Evolutionary conservation across 2,797 vertebrate genomes (phyloP).

Genomic region (Salarias fasciatus): DNA sequence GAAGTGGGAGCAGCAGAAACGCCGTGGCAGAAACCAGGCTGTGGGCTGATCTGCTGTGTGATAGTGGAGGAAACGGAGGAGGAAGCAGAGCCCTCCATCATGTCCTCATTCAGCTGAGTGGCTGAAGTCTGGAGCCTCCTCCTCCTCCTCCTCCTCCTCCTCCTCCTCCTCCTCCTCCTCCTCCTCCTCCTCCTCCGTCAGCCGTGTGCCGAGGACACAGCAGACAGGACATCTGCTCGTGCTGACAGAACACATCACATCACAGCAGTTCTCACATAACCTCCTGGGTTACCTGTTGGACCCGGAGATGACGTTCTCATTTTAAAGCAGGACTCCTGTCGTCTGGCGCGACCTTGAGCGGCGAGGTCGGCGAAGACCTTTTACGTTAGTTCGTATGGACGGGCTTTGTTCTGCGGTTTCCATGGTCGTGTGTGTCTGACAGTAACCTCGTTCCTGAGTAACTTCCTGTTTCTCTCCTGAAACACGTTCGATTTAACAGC

Average conservation of each 20-base stretch:
- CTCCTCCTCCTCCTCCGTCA: neutral
- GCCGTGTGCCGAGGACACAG: slow-evolving; percentile 11
- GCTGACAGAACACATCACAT: slow-evolving; percentile 54
- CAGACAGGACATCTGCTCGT: slow-evolving; percentile 18
- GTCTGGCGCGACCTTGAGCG: neutral
- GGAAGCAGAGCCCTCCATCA: too few species aligned
- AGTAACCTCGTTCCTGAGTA: neutral
- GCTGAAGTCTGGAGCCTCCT: too few species aligned
- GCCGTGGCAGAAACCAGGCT: too few species aligned
- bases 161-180: too few species aligned
- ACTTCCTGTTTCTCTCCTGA: too few species aligned
- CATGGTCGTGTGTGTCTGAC: neutral
- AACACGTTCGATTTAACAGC: too few species aligned
- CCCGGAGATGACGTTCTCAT: slow-evolving; percentile 11
- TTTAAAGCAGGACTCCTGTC: slow-evolving; percentile 10
- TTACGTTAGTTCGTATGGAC: neutral
- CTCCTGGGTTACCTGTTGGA: slow-evolving; percentile 38
- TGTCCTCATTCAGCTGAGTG: too few species aligned
- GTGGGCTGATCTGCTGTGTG: too few species aligned
- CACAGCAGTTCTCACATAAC: slow-evolving; percentile 28
- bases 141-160: too few species aligned
- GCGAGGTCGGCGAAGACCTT: neutral
- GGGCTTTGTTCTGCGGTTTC: too few species aligned
- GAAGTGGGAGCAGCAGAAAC: too few species aligned
- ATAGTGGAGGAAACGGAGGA: too few species aligned